Evolutionary conservation across 2,113 vertebrate genomes (phyloP), one percentile per base, ranked within the genome.

Genomic region (cattle (Bos taurus)): DNA sequence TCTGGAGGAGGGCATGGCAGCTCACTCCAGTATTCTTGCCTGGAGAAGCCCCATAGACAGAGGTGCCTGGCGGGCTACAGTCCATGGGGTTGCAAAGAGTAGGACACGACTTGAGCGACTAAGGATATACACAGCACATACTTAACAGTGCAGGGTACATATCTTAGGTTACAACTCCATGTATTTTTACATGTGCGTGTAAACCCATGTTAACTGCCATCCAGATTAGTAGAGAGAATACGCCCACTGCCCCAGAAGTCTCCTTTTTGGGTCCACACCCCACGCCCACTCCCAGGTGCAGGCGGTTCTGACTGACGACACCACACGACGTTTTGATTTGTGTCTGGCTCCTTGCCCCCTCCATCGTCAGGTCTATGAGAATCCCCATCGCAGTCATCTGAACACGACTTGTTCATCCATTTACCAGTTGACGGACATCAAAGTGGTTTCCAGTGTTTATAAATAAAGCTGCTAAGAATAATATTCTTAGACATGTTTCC

Each of bases 71-170:
- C 0, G 0, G 67, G 67, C 67, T 74, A 40, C 67, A 1, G 5
- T 40, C 67, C 67, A 23, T 13, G 67, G 67, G n/a, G 67, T 23
- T 12, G 67, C n/a, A 74, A 19, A 71, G 19, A 74, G 67, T 74
- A 10, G 0, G 67, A 74, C 19, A 40, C 2, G 1, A 40, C 67
- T 6, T 12, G 10, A 74, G n/a, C 10, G 0, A 67, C 64, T 11
- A 36, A 67, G 64, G 33, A 67, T 2, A 74, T 21, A 40, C n/a
- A 74, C 10, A 13, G n/a, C 19, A 74, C 19, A 74, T 74, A 74
- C n/a, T 23, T 40, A 71, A 48, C 5, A 54, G 19, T 25, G 54
- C 94, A 50, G 9, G 6, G 36, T 25, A 74, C 36, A 85, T 1
- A 56, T 50, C 40, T 84, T 52, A 80, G 26, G 25, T 81, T 17